Percentiles rank a stretch among this genome's conserved stretches.
Conservation (phyloP, 2,888 invertebrate species). For the Parasteatoda lunata region DNA sequence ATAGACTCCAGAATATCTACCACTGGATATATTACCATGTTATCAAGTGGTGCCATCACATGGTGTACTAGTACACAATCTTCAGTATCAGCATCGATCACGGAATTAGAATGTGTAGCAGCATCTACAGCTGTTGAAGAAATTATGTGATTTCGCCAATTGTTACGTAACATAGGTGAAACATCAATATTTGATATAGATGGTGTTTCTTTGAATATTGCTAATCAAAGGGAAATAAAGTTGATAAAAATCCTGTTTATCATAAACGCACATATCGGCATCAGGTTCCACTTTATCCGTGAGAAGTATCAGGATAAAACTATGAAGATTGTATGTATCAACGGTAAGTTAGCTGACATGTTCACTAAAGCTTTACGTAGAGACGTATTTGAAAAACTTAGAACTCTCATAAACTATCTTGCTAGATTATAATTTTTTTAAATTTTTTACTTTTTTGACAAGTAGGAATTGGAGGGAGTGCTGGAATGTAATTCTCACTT, state of each 20-base stretch:
- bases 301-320: slow-evolving; percentile 24
- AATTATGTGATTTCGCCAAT: slow-evolving; percentile 20
- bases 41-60: slow-evolving; percentile 13
- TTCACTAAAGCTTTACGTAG: not conserved
- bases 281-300: slow-evolving; percentile 65
- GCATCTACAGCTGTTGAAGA: slow-evolving; percentile 15
- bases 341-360: not conserved
- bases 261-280: slow-evolving; percentile 69
- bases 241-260: slow-evolving; percentile 69
- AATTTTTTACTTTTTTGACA: not conserved
- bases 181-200: not conserved
- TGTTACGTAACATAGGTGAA: slow-evolving; percentile 24
- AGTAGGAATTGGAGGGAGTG: not conserved
- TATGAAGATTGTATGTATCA: not conserved
- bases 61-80: slow-evolving; percentile 28
- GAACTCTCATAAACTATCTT: too few species aligned
- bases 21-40: slow-evolving; percentile 6
- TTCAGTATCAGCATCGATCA: slow-evolving; percentile 23
- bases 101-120: slow-evolving; percentile 47
- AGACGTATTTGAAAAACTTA: not conserved
- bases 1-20: slow-evolving; percentile 61
- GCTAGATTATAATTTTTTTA: too few species aligned
- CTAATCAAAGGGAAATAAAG: slow-evolving; percentile 69
- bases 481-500: not conserved
- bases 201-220: too few species aligned